Conservation (phyloP, 2,888 invertebrate species). For the Amaurobius ferox region DNA sequence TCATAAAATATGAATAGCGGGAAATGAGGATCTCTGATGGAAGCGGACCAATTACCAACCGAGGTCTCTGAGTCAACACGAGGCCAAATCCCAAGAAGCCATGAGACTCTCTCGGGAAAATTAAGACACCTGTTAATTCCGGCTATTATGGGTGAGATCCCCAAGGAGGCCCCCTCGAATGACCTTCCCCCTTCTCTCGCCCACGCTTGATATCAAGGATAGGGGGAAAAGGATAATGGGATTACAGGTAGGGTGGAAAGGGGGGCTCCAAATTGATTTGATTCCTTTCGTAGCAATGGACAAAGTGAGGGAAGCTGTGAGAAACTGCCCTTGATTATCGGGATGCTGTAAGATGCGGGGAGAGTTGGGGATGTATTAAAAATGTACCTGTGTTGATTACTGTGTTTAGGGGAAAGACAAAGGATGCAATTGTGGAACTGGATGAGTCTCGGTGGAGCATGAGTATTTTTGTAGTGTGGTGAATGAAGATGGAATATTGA, state of each 20-base stretch:
- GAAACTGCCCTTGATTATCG: conserved; percentile 39
- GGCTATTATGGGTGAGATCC: conserved; percentile 70
- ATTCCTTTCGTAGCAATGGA: conserved; percentile 34
- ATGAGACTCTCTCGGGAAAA: conserved; percentile 59
- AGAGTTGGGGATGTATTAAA: conserved; percentile 15
- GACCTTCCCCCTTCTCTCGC: conserved; percentile 29
- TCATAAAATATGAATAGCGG: conserved; percentile 70
- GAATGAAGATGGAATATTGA: not conserved
- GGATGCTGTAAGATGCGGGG: not conserved
- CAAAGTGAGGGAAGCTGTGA: not conserved
- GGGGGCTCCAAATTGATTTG: conserved; percentile 63
- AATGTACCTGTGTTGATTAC: conserved; percentile 31
- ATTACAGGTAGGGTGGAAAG: conserved; percentile 49
- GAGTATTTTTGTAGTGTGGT: not conserved
- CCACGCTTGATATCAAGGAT: conserved; percentile 16
- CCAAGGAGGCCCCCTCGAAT: conserved; percentile 32
- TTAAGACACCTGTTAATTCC: conserved; percentile 73
- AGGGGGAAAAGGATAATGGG: conserved; percentile 50
- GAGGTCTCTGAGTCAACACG: conserved; percentile 64
- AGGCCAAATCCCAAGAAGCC: conserved; percentile 31
- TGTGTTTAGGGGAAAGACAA: conserved; percentile 10
- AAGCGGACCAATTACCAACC: conserved; percentile 63
- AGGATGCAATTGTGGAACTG: not conserved
- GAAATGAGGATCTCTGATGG: conserved; percentile 64
- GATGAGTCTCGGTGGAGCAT: not conserved